Base-by-base conservation (phyloP, 2,888 invertebrate species). In the Blastobasis lacticolella region DNA sequence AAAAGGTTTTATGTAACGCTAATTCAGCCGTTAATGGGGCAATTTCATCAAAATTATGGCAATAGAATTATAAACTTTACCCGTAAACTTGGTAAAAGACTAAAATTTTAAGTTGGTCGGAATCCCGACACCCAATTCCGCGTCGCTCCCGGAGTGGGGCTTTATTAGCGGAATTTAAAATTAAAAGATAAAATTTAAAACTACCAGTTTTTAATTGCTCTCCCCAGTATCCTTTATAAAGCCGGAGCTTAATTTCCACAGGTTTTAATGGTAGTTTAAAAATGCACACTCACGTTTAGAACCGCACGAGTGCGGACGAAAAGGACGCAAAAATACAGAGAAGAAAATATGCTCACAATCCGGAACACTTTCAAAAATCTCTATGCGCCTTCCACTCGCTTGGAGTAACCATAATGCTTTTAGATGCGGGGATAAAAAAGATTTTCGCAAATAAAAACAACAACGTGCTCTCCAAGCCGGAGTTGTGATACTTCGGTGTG, bases 211-310 rank as follows among this genome's bases (percentile, higher is more conserved):
- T 48, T 48, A 48, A 48, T 48, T 23, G 40, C 47, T 9, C 38
- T 40, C 47, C 40, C 40, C 9, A 40, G 40, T 8, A 23, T 38
- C 38, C 9, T 40, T 23, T 10, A 40, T 8, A 37, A 40, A 40
- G 23, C 10, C 40, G 23, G 23, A 7, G 9, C n/a, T 46, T 45
- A 54, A 55, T 54, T 57, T 49, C 42, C 52, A 52, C 49, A 49
- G 47, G 10, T 23, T 60, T 57, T 58, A 63, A 63, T 56, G 50
- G 52, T 48, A 53, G 54, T 57, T 62, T 56, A 38, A 59, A 60
- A 62, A 63, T 60, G 54, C 59, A 58, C n/a, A 52, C 48, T 46
- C 62, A 61, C 60, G 62, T 50, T 59, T 57, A 51, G 51, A 44
- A 54, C 50, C 43, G 43, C 50, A 55, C 23, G 23, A 23, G 23